Percentiles rank a stretch among this genome's conserved stretches.
Evolutionary conservation across 1,140 invertebrate genomes (phyloP).

Genomic region (Camponotus pennsylvanicus): DNA sequence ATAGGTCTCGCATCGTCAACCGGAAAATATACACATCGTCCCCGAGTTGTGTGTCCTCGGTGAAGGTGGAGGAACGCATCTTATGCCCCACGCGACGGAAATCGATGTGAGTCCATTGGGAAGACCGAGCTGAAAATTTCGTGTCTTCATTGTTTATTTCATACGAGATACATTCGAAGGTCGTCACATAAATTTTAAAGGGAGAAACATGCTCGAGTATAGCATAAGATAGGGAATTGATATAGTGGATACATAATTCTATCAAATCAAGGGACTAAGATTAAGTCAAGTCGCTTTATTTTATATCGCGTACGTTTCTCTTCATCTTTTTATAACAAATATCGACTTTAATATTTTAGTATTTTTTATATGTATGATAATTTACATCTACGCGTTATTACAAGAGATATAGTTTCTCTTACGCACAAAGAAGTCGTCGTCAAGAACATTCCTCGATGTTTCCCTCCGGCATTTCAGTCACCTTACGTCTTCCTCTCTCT

Average conservation of each 20-base stretch:
- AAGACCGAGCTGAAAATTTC: slow-evolving; percentile 56
- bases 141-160: slow-evolving; percentile 57
- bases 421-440: slow-evolving; percentile 65
- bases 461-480: slow-evolving; percentile 69
- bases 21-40: slow-evolving; percentile 85
- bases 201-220: not conserved
- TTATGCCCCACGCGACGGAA: slow-evolving; percentile 82
- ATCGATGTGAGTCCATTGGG: slow-evolving; percentile 81
- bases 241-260: not conserved
- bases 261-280: not conserved
- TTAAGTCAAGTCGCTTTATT: not conserved
- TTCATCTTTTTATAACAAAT: slow-evolving; percentile 29
- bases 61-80: slow-evolving; percentile 73
- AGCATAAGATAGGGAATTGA: not conserved
- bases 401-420: not conserved
- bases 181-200: slow-evolving; percentile 38
- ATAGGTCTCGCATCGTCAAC: slow-evolving; percentile 87
- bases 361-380: not conserved
- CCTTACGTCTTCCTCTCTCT: slow-evolving; percentile 63
- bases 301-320: not conserved
- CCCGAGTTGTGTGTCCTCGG: slow-evolving; percentile 69
- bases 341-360: not conserved
- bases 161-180: slow-evolving; percentile 36
- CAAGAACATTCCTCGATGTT: slow-evolving; percentile 51
- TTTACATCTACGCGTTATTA: slow-evolving; percentile 22